A percentile compares a stretch with the other conserved stretches of the same genome.
Evolutionary conservation across 2,888 invertebrate species (phyloP).

Genomic region (Pharmacophagus antenor): DNA sequence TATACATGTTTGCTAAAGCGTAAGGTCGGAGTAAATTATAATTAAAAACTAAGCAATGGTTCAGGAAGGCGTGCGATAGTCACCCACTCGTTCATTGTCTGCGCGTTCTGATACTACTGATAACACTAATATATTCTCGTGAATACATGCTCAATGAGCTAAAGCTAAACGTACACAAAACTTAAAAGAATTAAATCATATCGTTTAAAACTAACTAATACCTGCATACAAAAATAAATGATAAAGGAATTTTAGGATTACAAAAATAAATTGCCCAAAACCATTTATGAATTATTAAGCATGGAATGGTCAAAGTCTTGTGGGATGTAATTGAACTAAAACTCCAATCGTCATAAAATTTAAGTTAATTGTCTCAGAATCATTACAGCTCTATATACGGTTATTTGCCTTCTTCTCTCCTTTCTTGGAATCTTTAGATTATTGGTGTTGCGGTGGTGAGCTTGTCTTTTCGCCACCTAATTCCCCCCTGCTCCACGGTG

Average conservation of each 20-base stretch:
- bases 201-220: neutral
- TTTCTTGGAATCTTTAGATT: too few relatives aligned
- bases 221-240: neutral
- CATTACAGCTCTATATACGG: too few relatives aligned
- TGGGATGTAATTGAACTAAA: too few relatives aligned
- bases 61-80: slow-evolving; percentile 51
- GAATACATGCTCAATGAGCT: slow-evolving; percentile 67
- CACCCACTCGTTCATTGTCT: slow-evolving; percentile 68
- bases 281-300: too few relatives aligned
- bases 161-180: slow-evolving; percentile 46
- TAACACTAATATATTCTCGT: slow-evolving; percentile 73
- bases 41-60: slow-evolving; percentile 29
- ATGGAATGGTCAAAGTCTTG: too few relatives aligned
- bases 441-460: too few relatives aligned
- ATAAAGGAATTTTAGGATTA: neutral
- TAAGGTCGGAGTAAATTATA: slow-evolving; percentile 25
- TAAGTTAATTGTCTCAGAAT: too few relatives aligned
- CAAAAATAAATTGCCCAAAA: too few relatives aligned
- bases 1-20: slow-evolving; percentile 8
- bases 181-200: neutral
- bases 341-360: too few relatives aligned
- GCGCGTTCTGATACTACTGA: slow-evolving; percentile 62
- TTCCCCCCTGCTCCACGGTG: too few relatives aligned
- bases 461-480: too few relatives aligned
- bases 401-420: too few relatives aligned